phyloP scores from a whole-genome alignment of 1,140 invertebrate species.

The Homarus americanus region DNA sequence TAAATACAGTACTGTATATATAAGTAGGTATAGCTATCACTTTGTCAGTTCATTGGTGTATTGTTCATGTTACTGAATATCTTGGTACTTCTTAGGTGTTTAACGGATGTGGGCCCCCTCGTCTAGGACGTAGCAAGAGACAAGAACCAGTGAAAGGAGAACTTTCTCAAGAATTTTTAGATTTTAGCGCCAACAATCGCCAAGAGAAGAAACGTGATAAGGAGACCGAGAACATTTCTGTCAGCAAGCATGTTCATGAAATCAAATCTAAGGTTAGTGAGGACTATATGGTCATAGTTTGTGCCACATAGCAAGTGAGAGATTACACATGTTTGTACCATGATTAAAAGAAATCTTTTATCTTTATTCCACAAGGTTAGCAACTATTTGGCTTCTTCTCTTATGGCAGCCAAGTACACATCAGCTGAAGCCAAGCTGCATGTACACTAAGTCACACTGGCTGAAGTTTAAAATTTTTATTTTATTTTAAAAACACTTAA shows the following conservation, averaged over 20 bases:
- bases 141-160: constrained; percentile 54
- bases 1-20: neutral
- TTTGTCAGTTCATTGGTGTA: too few species aligned
- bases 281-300: neutral
- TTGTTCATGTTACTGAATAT: neutral
- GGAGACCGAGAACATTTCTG: constrained; percentile 41
- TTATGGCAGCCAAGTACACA: too few species aligned
- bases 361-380: too few species aligned
- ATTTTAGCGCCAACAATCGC: constrained; percentile 56
- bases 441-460: too few species aligned
- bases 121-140: constrained; percentile 60
- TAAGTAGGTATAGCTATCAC: too few species aligned
- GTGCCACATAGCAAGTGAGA: too few species aligned
- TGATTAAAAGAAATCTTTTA: too few species aligned
- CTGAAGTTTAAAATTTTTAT: too few species aligned
- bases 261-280: constrained; percentile 71
- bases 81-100: constrained; percentile 83
- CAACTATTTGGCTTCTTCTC: too few species aligned
- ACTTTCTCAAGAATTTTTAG: constrained; percentile 68
- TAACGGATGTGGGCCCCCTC: constrained; percentile 78
- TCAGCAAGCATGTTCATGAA: constrained; percentile 70
- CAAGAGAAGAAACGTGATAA: constrained; percentile 41
- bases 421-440: too few species aligned
- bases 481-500: too few species aligned
- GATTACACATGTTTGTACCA: too few species aligned